Evolutionary conservation across 2,113 vertebrate species (phyloP), one percentile per base, ranked within the genome.

Genomic region (Leptosomus discolor): DNA sequence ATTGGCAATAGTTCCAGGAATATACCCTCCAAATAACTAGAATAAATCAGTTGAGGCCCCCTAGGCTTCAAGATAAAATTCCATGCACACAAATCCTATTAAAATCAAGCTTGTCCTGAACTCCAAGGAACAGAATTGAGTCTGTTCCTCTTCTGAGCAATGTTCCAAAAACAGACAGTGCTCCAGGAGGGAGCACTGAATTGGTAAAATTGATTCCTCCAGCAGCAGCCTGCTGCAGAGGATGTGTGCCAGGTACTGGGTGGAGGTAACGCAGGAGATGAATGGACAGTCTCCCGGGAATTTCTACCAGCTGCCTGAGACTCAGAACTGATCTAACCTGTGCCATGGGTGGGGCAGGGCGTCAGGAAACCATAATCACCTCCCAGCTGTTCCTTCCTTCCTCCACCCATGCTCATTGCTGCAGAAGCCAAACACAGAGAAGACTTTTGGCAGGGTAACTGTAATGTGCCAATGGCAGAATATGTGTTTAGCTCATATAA

Each of bases 371-470:
- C 91, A 85, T 88, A 89, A 95, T 78, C 50, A 0, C 92, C 95
- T 96, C 92, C 94, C 97, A 96, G 95, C 92, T 92, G 92, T 91
- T 97, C 94, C 89, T 95, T 97, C 94, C 95, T 97, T 95, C 96
- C 95, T 96, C 96, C 96, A 92, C 97, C 94, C 95, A 92, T 79
- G 74, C 89, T 96, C 78, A 1, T 1, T 30, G 91, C 96, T 80
- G 74, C 15, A 0, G 84, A 94, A 94, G 96, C 94, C 96, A 95
- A 94, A 89, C 85, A 64, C 20, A 0, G 89, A 95, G 77, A 71
- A 97, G 89, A 74, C 67, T 63, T 96, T 92, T 88, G 91, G 91
- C 97, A 96, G 84, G 67, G 5, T 18, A 85, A 83, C 83, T 80
- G 84, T 27, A 46, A 91, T 79, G 74, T 96, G 95, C 96, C 96